Percentiles rank a stretch among this genome's conserved stretches.
These are phyloP conservation scores for Leguminivora glycinivorella DNA, from an alignment of 1,140 invertebrate genomes.

Conservation along the genomic window DNA sequence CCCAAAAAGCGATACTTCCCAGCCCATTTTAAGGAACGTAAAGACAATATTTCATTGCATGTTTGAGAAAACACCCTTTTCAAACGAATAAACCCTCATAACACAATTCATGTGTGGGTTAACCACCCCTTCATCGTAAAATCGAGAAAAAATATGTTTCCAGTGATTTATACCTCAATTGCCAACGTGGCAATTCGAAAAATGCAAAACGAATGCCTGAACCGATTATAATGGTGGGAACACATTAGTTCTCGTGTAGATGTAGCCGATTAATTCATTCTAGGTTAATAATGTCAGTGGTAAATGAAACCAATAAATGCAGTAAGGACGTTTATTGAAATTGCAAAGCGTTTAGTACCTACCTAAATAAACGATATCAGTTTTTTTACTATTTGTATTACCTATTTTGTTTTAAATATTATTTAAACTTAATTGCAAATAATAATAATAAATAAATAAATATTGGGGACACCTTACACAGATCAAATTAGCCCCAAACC, in stretches of 20 bases:
- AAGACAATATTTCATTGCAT: too few species aligned
- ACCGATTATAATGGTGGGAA: neutral
- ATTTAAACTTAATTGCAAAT: too few species aligned
- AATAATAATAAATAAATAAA: too few species aligned
- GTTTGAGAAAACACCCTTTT: conserved; percentile 11
- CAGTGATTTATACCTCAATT: conserved; percentile 3
- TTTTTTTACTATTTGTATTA: too few species aligned
- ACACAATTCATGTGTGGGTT: conserved; percentile 4
- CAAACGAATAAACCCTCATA: neutral
- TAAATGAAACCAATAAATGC: neutral
- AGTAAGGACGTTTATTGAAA: neutral
- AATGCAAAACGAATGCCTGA: neutral
- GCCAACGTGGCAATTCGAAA: conserved; percentile 2
- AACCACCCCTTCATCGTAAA: conserved; percentile 1
- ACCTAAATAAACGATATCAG: too few species aligned
- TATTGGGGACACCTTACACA: too few species aligned
- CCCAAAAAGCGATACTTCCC: too few species aligned
- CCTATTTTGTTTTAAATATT: too few species aligned
- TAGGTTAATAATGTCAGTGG: neutral
- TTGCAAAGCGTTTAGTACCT: too few species aligned
- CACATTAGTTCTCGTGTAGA: neutral
- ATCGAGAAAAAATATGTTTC: conserved; percentile 5
- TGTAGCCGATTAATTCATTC: neutral
- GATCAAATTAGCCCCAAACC: too few species aligned
- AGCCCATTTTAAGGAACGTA: too few species aligned